Percentiles rank a stretch among this genome's conserved stretches.
Conservation (phyloP, 2,797 vertebrate genomes). For the Hypotaenidia philippensis region DNA sequence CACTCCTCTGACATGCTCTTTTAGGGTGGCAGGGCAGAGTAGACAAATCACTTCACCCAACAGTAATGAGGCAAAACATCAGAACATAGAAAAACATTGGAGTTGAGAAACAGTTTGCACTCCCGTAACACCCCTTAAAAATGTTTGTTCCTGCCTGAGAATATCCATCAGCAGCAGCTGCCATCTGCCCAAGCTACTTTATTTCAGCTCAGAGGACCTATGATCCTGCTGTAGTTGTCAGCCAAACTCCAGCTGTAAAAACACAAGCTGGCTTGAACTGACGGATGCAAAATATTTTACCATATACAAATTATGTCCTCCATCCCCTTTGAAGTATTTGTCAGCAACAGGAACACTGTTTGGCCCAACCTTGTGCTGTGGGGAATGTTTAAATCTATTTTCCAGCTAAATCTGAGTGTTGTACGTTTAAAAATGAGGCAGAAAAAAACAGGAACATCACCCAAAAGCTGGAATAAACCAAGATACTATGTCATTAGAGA, state of each 20-base stretch:
- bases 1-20: background rate
- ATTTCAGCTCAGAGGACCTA: background rate
- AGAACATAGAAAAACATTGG: background rate
- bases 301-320: background rate
- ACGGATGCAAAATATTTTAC: background rate
- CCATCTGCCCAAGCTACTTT: constrained; percentile 9
- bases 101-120: background rate
- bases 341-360: background rate
- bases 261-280: constrained; percentile 21
- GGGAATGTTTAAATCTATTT: background rate
- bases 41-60: background rate
- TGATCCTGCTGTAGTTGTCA: background rate
- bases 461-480: background rate
- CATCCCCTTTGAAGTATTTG: background rate
- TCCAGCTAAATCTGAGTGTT: background rate
- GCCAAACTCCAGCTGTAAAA: constrained; percentile 58
- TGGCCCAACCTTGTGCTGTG: background rate
- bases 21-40: background rate
- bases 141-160: background rate
- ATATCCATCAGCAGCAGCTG: background rate
- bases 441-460: background rate
- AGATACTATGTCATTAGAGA: background rate
- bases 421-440: background rate
- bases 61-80: background rate
- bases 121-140: background rate